phyloP scores from a whole-genome alignment of 2,797 vertebrate species.

The Onychomys torridus region DNA sequence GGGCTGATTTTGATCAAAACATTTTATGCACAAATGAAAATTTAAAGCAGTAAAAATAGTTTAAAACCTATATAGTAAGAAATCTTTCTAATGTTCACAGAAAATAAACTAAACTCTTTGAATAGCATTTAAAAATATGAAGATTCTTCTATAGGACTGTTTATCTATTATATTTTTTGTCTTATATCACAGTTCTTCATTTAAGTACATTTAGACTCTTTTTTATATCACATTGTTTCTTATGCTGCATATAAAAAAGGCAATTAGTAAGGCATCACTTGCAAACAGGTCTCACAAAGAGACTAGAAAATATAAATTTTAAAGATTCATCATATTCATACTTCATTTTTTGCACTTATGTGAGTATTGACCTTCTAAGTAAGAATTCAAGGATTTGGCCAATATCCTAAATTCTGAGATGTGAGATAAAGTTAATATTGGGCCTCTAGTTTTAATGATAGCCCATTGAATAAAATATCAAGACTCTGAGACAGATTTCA shows the following conservation, averaged over 20 bases:
- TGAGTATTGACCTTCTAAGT: background rate
- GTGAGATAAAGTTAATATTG: background rate
- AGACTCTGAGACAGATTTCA: background rate
- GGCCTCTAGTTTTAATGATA: slow-evolving; percentile 38
- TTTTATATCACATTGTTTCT: slow-evolving; percentile 38
- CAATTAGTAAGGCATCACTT: background rate
- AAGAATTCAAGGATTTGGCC: slow-evolving; percentile 30
- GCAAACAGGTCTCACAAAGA: slow-evolving; percentile 40
- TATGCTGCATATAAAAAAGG: background rate
- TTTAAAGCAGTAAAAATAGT: background rate
- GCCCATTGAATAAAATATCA: background rate
- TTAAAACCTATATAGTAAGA: background rate
- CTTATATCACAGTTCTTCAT: background rate
- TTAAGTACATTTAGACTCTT: slow-evolving; percentile 49
- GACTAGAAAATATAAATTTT: background rate
- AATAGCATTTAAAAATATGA: slow-evolving; percentile 50
- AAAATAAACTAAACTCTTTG: slow-evolving; percentile 40
- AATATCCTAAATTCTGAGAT: slow-evolving; percentile 5
- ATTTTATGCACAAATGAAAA: background rate
- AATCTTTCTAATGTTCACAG: background rate
- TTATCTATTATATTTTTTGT: background rate
- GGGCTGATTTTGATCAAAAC: background rate
- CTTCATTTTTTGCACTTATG: background rate
- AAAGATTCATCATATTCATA: background rate
- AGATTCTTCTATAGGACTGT: slow-evolving; percentile 35